These are phyloP conservation scores for Trichomycterus rosablanca DNA, from an alignment of 2,113 vertebrate genomes.

Conservation along the genomic window DNA sequence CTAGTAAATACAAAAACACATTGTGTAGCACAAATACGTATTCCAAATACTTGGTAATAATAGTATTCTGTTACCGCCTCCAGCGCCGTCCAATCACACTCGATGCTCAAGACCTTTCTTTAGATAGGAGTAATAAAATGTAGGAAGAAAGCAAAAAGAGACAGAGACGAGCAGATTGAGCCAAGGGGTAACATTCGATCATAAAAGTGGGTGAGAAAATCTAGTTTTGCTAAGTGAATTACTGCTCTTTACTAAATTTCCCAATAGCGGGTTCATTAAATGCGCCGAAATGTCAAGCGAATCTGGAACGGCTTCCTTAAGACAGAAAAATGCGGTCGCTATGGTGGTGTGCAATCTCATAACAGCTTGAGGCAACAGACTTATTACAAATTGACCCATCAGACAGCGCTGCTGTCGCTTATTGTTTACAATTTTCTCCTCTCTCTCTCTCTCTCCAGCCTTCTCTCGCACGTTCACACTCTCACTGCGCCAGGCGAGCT, in stretches of 20 bases:
- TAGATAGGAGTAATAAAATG: constrained; percentile 10
- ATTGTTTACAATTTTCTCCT: constrained; percentile 48
- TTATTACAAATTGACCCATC: constrained; percentile 80
- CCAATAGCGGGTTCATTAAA: constrained; percentile 39
- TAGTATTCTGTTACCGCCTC: too few species aligned
- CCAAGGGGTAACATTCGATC: constrained; percentile 13
- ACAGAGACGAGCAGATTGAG: background rate
- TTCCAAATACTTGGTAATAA: too few species aligned
- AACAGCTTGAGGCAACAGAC: constrained; percentile 76
- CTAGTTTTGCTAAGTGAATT: constrained; percentile 44
- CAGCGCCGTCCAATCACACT: too few species aligned
- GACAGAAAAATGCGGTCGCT: constrained; percentile 65
- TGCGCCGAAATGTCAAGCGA: constrained; percentile 41
- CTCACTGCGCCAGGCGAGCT: constrained; percentile 48
- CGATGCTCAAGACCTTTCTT: constrained; percentile 15
- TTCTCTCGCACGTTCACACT: background rate
- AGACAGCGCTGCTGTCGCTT: constrained; percentile 67
- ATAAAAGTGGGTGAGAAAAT: constrained; percentile 32
- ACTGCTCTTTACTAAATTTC: constrained; percentile 35
- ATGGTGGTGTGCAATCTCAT: constrained; percentile 65
- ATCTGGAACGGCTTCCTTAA: constrained; percentile 42
- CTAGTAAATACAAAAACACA: too few species aligned
- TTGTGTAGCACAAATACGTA: too few species aligned
- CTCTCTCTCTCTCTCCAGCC: background rate
- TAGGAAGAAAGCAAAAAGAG: background rate